Percentiles rank a stretch among this genome's conserved stretches.
Conservation (phyloP, 2,888 invertebrate species). For the Azorinus chamasolen region DNA sequence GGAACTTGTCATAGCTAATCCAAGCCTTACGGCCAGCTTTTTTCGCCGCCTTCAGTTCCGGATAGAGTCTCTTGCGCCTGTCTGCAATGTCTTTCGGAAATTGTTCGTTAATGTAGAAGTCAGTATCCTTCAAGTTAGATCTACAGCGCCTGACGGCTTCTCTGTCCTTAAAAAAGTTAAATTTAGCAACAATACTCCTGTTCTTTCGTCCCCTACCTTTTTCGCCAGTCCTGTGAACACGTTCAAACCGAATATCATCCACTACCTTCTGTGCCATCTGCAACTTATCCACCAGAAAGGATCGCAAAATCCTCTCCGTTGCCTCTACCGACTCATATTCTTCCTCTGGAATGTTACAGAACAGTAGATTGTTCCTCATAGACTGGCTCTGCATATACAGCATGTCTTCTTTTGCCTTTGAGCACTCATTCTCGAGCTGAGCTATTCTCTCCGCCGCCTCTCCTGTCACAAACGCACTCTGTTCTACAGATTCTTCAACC, state of each 20-base stretch:
- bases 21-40: conserved; percentile 11
- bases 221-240: conserved; percentile 23
- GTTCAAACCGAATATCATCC: conserved; percentile 22
- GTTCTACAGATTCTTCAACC: background rate
- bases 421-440: conserved; percentile 13
- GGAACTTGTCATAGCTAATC: conserved; percentile 29
- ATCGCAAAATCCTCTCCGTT: conserved; percentile 5
- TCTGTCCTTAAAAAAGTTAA: conserved; percentile 32
- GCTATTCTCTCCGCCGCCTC: conserved; percentile 2
- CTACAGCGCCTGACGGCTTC: conserved; percentile 36
- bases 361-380: conserved; percentile 34
- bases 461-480: conserved; percentile 3
- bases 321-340: conserved; percentile 10
- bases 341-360: conserved; percentile 20
- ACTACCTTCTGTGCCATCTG: conserved; percentile 7
- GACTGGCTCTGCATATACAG: conserved; percentile 28
- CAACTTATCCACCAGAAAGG: conserved; percentile 9
- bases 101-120: conserved; percentile 35
- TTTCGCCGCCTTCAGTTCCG: conserved; percentile 15
- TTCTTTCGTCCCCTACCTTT: background rate
- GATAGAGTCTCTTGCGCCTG: conserved; percentile 14
- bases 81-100: conserved; percentile 21
- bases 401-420: conserved; percentile 10
- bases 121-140: conserved; percentile 6
- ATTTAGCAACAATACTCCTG: conserved; percentile 42